A percentile compares a stretch with the other conserved stretches of the same genome.
Evolutionary conservation across 2,797 vertebrate species (phyloP).

Genomic region (Vultur gryphus): DNA sequence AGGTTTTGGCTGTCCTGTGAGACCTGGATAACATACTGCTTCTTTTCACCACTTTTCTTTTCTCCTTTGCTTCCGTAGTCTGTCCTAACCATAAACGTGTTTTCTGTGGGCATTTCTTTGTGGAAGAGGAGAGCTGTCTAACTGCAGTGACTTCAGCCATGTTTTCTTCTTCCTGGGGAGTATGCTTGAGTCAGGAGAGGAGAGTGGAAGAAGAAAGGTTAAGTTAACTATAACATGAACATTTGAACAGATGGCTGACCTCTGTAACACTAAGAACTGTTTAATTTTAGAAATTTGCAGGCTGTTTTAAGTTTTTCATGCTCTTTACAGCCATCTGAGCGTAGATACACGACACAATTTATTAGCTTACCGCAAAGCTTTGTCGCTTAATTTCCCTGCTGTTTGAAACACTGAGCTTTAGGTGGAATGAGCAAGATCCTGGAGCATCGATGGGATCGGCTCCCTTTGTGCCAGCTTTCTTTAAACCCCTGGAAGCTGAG

Average conservation of each 20-base stretch:
- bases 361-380: background rate
- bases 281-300: constrained; percentile 39
- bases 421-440: background rate
- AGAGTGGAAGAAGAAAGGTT: background rate
- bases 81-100: background rate
- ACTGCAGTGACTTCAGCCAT: background rate
- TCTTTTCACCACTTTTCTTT: background rate
- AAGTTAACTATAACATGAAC: background rate
- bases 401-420: background rate
- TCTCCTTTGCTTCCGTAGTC: background rate
- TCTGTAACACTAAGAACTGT: background rate
- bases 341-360: background rate
- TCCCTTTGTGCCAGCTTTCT: background rate
- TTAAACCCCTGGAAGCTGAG: background rate
- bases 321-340: background rate
- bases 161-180: background rate
- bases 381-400: background rate
- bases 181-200: background rate
- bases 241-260: constrained; percentile 44
- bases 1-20: background rate
- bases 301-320: background rate
- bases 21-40: background rate
- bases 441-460: rapidly evolving
- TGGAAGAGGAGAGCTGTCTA: background rate
- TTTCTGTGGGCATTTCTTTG: background rate